Evolutionary conservation across 2,113 vertebrate genomes (phyloP), one percentile per base, ranked within the genome.

Genomic region (Euleptes europaea): DNA sequence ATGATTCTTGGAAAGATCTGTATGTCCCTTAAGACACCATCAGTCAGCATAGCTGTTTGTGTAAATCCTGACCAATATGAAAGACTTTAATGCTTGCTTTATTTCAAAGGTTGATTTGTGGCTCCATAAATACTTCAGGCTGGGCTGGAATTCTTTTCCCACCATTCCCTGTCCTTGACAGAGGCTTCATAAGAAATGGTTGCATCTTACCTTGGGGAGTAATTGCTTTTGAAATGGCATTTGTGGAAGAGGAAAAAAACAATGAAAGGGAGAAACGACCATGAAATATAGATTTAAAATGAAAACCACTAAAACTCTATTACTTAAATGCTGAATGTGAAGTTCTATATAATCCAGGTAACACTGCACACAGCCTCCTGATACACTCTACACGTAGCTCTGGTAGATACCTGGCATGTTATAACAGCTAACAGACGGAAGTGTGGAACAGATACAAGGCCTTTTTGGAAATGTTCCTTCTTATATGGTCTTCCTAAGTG

Each of bases 11-110:
- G 84, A 54, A 73, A 84, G 33, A 33, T 28, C 83, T 0, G 2
- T 82, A 31, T 0, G 0, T 21, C 5, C 71, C 82, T 33, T 35
- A 73, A 23, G 74, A 49, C 0, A 0, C 5, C 14, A 78, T 73
- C 44, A 40, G 38, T 63, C 78, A 87, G 33, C 71, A 65, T 4
- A 3, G 76, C 74, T 42, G 11, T 13, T 11, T 63, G 66, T 49
- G 80, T 77, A 83, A n/a, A 67, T 26, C 3, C 15, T 23, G 60
- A 54, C 26, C 54, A 74, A 44, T 47, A 33, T 15, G 63, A 88
- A 90, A 71, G 11, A 19, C 81, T 40, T 5, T 23, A 14, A 26
- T 1, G 86, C 15, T 89, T 82, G 71, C 31, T 87, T 84, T 65
- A 0, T 78, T 86, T 88, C 54, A 42, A 26, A 65, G 66, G 44